Evolutionary conservation across 2,797 vertebrate genomes (phyloP), one percentile per base, ranked within the genome.

Genomic region (Lepus townsendii): DNA sequence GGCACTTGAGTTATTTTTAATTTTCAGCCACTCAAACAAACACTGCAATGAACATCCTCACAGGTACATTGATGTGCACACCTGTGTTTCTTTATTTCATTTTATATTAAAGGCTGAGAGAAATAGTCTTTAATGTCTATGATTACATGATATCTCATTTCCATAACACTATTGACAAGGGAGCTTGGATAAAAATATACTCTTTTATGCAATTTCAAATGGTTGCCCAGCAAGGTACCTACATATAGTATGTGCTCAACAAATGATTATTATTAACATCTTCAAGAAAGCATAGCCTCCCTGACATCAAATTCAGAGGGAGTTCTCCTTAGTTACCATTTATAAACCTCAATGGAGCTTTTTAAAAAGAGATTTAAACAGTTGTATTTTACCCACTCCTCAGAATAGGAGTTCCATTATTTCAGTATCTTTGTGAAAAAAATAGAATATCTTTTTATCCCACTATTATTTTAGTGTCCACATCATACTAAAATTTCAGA

Each of bases 91-190:
- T 52, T 84, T 35, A 17, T 24, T 82, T 87, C 11, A 32, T 90
- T 94, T 76, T 38, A 77, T 80, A 72, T 38, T 86, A 90, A 57
- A 93, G 22, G 68, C 38, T 63, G 57, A 83, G 47, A 95, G n/a
- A 75, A 75, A 27, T 2, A 1, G 32, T 69, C 85, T 75, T 57
- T 78, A 78, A 86, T 75, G 54, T 95, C 30, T 77, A 4, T 57
- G 7, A 82, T 69, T 92, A 62, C 26, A 62, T 71, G 92, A 38
- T 17, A 27, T 94, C 52, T 84, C 75, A 78, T 38, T 94, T 93
- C 63, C 3, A 32, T 83, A 83, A 20, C 6, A 86, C 62, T 65
- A 20, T 47, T 32, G 62, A 80, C 47, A 88, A 83, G 32, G 3
- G 14, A 94, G 38, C 5, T 68, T 89, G 22, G 42, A 13, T 85